Evolutionary conservation across 2,113 vertebrate species (phyloP).

Genomic region (Clarias macrocephalus): DNA sequence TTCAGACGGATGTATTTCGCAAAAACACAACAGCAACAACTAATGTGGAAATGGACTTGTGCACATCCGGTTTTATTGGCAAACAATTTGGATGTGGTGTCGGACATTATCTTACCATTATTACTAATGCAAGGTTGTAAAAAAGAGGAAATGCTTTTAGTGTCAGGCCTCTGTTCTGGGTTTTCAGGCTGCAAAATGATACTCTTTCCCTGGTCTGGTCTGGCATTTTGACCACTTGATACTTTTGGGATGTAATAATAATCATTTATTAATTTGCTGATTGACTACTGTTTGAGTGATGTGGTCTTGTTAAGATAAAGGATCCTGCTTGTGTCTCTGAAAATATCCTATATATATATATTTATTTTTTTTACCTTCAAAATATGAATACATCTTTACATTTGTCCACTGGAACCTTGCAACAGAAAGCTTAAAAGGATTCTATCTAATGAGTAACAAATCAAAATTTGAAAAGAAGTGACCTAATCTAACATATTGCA

Average conservation of each 20-base stretch:
- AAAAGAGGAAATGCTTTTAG: background rate
- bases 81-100: constrained; percentile 1
- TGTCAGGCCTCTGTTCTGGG: background rate
- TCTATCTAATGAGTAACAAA: background rate
- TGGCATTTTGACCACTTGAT: background rate
- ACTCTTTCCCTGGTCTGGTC: background rate
- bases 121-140: background rate
- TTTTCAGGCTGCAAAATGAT: background rate
- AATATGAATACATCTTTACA: background rate
- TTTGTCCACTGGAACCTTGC: background rate
- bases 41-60: background rate
- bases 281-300: background rate
- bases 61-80: background rate
- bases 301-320: background rate
- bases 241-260: background rate
- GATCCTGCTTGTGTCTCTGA: background rate
- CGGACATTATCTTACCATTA: background rate
- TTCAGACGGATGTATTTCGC: background rate
- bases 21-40: background rate
- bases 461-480: background rate
- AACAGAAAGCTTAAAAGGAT: background rate
- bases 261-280: background rate
- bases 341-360: background rate
- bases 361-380: too few relatives aligned
- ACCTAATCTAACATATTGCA: background rate